phyloP scores from a whole-genome alignment of 2,113 vertebrate genomes.

The Oryzias curvinotus region DNA sequence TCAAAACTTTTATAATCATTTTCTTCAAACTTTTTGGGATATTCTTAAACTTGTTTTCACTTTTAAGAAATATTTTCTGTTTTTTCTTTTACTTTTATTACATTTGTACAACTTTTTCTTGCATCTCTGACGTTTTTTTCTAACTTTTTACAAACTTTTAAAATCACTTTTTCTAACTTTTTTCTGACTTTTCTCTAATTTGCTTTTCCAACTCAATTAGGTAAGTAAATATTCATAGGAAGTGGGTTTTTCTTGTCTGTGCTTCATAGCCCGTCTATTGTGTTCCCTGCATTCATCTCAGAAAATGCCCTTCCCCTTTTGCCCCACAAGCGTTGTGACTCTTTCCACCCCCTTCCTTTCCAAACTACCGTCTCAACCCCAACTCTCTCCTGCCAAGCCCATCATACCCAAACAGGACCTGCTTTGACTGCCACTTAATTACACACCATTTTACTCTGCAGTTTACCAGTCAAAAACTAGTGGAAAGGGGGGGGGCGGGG shows the following conservation, averaged over 20 bases:
- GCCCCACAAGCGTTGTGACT: constrained; percentile 68
- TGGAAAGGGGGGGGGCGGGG: constrained; percentile 7
- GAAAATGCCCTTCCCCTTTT: constrained; percentile 43
- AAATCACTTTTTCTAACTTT: too few relatives aligned
- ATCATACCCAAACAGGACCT: constrained; percentile 85
- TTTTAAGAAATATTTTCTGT: too few relatives aligned
- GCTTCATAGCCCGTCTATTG: constrained; percentile 81
- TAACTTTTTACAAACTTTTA: too few relatives aligned
- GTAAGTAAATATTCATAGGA: constrained; percentile 59
- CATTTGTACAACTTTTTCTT: too few relatives aligned
- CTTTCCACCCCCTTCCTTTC: constrained; percentile 19
- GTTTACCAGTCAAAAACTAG: constrained; percentile 86
- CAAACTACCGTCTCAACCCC: constrained; percentile 69
- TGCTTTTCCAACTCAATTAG: constrained; percentile 10
- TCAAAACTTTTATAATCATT: too few relatives aligned
- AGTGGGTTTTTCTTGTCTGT: constrained; percentile 52
- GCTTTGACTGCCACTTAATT: constrained; percentile 93
- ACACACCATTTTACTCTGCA: constrained; percentile 88
- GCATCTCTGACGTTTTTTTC: too few relatives aligned
- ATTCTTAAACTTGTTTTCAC: too few relatives aligned
- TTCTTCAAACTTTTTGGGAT: too few relatives aligned
- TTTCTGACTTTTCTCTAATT: too few relatives aligned
- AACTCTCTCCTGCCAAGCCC: constrained; percentile 77
- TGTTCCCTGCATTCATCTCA: constrained; percentile 74
- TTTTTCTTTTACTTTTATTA: too few relatives aligned